phyloP scores from a whole-genome alignment of 2,888 invertebrate genomes.

The Rhogogaster chlorosoma region DNA sequence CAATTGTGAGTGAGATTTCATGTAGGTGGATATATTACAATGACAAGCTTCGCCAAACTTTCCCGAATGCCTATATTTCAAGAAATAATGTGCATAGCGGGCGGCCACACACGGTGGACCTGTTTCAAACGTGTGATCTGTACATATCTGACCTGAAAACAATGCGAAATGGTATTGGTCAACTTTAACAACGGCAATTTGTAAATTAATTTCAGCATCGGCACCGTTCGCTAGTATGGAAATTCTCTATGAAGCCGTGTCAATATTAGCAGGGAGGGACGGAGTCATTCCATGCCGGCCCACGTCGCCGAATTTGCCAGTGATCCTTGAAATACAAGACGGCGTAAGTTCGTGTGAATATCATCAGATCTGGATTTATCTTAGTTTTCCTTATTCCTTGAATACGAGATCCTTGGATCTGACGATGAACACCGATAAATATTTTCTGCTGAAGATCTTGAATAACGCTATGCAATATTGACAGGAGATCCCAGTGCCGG shows the following conservation, averaged over 20 bases:
- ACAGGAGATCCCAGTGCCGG: conserved; percentile 66
- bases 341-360: neutral
- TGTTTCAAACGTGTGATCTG: neutral
- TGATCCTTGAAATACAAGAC: neutral
- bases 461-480: conserved; percentile 26
- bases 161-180: conserved; percentile 9
- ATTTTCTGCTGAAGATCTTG: neutral
- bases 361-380: neutral
- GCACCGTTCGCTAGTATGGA: conserved; percentile 75
- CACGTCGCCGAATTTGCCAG: conserved; percentile 78
- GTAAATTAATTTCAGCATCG: conserved; percentile 75
- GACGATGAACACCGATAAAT: neutral
- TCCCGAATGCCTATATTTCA: neutral
- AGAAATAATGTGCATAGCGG: neutral
- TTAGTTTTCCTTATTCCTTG: neutral
- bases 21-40: neutral
- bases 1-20: conserved; percentile 64
- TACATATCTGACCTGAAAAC: neutral
- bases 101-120: neutral
- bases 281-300: conserved; percentile 83
- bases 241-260: conserved; percentile 30
- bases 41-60: neutral
- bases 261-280: conserved; percentile 70
- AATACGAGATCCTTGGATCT: neutral
- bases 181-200: neutral